A percentile compares a stretch with the other conserved stretches of the same genome.
phyloP scores from a whole-genome alignment of 2,797 vertebrate genomes.

The Moxostoma hubbsi region DNA sequence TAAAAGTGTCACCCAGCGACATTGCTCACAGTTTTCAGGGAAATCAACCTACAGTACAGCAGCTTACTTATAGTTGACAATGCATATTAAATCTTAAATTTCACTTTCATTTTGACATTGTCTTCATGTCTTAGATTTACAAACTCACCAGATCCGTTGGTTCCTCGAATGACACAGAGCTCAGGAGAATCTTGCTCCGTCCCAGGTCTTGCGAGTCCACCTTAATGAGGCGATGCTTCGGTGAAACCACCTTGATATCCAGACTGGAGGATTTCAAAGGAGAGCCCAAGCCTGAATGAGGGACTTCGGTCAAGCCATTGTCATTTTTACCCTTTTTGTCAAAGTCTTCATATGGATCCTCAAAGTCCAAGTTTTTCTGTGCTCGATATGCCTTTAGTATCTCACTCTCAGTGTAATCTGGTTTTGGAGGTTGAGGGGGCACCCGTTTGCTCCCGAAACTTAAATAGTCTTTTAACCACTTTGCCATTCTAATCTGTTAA shows the following conservation, averaged over 20 bases:
- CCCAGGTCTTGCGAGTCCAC: conserved; percentile 86
- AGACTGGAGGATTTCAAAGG: conserved; percentile 72
- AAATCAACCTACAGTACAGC: no score
- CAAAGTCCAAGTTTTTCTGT: conserved; percentile 88
- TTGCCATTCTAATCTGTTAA: conserved; percentile 79
- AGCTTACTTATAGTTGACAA: no score
- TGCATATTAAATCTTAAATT: no score
- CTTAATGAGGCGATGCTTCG: conserved; percentile 90
- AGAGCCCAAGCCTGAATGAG: conserved; percentile 63
- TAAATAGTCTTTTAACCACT: conserved; percentile 92
- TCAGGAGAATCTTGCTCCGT: conserved; percentile 81
- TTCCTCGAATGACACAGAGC: conserved; percentile 74
- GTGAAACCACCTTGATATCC: conserved; percentile 83
- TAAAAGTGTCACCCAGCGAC: no score
- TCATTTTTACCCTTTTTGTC: conserved; percentile 72
- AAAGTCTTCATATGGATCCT: conserved; percentile 87
- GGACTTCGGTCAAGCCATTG: conserved; percentile 65
- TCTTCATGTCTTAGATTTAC: neutral
- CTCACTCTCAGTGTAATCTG: conserved; percentile 90
- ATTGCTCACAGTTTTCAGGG: no score
- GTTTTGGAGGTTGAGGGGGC: conserved; percentile 84
- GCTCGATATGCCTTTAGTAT: conserved; percentile 87
- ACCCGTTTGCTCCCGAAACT: conserved; percentile 86
- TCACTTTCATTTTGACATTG: no score
- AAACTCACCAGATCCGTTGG: conserved; percentile 77